A percentile compares a stretch with the other conserved stretches of the same genome.
Evolutionary conservation across 2,888 invertebrate genomes (phyloP).

Genomic region (Amorpha juglandis): DNA sequence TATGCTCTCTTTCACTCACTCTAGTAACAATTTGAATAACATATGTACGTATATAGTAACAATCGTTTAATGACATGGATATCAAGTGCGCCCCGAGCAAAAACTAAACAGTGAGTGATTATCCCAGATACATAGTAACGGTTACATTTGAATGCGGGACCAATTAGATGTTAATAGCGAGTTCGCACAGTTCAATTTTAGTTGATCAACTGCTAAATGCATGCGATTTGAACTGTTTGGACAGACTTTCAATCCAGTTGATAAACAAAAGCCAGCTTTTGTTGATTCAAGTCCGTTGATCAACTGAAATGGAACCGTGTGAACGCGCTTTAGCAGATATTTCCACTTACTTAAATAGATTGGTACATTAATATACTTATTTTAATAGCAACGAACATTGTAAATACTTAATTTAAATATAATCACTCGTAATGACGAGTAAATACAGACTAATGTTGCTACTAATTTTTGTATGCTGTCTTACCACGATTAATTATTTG

Average conservation of each 20-base stretch:
- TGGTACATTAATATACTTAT: neutral
- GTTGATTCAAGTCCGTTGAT: too few relatives aligned
- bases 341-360: neutral
- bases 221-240: too few relatives aligned
- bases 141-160: neutral
- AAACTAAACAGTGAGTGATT: neutral
- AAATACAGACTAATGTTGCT: too few relatives aligned
- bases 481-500: neutral
- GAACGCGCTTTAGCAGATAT: neutral
- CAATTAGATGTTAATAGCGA: neutral
- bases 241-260: too few relatives aligned
- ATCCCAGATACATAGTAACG: neutral
- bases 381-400: too few relatives aligned
- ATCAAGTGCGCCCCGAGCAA: neutral
- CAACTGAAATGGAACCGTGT: too few relatives aligned
- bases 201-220: too few relatives aligned
- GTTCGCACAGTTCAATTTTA: too few relatives aligned
- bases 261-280: too few relatives aligned
- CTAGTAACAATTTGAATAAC: neutral
- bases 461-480: too few relatives aligned
- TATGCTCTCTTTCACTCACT: neutral
- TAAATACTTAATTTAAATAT: too few relatives aligned
- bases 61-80: conserved; percentile 1
- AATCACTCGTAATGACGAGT: too few relatives aligned
- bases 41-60: neutral